Evolutionary conservation across 2,113 vertebrate genomes (phyloP).

Genomic region (Stercorarius parasiticus): DNA sequence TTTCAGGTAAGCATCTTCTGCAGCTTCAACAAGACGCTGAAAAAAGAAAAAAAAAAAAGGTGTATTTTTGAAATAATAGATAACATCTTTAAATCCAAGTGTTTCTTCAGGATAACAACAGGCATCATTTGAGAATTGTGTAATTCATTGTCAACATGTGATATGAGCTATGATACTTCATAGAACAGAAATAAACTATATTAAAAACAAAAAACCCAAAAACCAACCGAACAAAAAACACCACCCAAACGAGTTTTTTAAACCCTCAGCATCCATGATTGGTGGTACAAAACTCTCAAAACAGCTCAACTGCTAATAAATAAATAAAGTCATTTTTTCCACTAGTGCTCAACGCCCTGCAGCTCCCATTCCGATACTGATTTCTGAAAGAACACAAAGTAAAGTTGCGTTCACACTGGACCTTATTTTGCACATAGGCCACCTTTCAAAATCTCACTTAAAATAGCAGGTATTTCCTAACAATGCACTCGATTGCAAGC

Average conservation of each 20-base stretch:
- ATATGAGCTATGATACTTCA: neutral
- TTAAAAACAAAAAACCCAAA: neutral
- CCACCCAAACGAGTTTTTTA: neutral
- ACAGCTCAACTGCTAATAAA: neutral
- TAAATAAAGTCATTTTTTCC: neutral
- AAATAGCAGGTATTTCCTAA: neutral
- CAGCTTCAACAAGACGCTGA: conserved; percentile 94
- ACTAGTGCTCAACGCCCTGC: neutral
- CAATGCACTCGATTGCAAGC: neutral
- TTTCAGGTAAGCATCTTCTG: conserved; percentile 95
- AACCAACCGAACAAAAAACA: neutral
- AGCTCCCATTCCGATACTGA: neutral
- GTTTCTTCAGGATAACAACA: neutral
- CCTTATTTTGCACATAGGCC: neutral
- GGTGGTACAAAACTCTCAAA: neutral
- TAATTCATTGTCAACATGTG: neutral
- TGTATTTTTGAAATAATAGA: neutral
- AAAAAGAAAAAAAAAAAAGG: neutral
- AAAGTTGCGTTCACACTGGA: neutral
- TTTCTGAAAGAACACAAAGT: neutral
- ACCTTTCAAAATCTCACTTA: neutral
- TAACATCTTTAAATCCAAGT: neutral
- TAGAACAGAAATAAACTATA: neutral
- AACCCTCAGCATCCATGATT: neutral
- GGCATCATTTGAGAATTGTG: neutral